phyloP scores from a whole-genome alignment of 2,797 vertebrate genomes.

The Spizella passerina region DNA sequence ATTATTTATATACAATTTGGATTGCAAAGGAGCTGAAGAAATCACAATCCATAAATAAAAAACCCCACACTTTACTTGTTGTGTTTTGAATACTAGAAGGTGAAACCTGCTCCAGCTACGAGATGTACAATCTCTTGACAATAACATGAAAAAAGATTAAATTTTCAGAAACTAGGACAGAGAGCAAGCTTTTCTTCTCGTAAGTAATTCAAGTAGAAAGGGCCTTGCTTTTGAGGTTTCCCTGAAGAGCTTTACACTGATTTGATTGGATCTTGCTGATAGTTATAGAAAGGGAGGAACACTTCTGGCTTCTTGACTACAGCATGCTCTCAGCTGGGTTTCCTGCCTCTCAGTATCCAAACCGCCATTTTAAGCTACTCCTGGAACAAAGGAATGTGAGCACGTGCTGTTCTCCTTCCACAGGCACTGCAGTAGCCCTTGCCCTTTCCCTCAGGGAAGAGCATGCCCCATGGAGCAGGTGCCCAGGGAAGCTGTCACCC shows the following conservation, averaged over 20 bases:
- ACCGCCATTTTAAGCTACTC: neutral
- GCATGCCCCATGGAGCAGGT: neutral
- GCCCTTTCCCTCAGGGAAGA: neutral
- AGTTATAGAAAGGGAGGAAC: neutral
- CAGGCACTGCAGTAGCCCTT: neutral
- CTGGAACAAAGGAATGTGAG: neutral
- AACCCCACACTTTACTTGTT: neutral
- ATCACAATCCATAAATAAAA: neutral
- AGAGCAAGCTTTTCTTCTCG: neutral
- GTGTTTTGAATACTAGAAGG: neutral
- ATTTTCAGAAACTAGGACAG: slow-evolving; percentile 15
- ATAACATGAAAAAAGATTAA: neutral
- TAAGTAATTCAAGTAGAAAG: slow-evolving; percentile 30
- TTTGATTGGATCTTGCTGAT: neutral
- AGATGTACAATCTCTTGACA: neutral
- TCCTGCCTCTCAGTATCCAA: neutral
- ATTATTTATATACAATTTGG: neutral
- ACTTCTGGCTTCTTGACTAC: neutral
- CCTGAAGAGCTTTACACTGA: neutral
- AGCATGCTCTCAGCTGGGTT: neutral
- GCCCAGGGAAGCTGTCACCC: neutral
- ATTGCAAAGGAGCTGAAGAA: neutral
- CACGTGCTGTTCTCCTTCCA: neutral
- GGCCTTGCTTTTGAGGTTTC: slow-evolving; percentile 11
- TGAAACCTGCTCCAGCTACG: neutral